Evolutionary conservation across 2,888 invertebrate genomes (phyloP).

Genomic region (Diplolepis rosae): DNA sequence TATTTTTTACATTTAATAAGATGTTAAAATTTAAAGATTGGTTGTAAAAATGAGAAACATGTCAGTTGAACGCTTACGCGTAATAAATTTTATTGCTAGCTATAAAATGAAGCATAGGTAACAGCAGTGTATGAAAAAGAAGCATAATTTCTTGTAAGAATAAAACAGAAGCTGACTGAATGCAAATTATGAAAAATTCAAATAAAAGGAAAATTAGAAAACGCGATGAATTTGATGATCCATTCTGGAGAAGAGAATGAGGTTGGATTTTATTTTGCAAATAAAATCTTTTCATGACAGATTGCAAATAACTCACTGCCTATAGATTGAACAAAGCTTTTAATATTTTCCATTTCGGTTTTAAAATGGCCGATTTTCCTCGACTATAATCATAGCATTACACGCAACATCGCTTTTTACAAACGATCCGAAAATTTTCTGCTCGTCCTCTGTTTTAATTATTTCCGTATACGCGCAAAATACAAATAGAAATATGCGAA

Average conservation of each 20-base stretch:
- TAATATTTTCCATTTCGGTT: slow-evolving; percentile 12
- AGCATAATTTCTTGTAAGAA: too few species aligned
- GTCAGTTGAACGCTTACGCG: too few species aligned
- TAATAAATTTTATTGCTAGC: too few species aligned
- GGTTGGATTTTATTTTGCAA: not conserved
- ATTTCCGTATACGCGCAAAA: slow-evolving; percentile 1
- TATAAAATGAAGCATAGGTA: too few species aligned
- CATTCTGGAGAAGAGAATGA: slow-evolving; percentile 1
- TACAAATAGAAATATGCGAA: not conserved
- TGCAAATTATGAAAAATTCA: not conserved
- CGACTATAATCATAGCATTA: slow-evolving; percentile 16
- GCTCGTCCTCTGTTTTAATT: not conserved
- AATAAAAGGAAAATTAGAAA: not conserved
- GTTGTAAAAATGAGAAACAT: too few species aligned
- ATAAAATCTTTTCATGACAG: slow-evolving; percentile 22
- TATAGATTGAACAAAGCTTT: slow-evolving; percentile 20
- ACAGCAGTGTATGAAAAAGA: too few species aligned
- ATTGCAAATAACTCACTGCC: not conserved
- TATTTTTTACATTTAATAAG: too few species aligned
- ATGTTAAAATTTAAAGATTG: too few species aligned
- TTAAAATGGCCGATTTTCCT: slow-evolving; percentile 8
- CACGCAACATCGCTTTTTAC: slow-evolving; percentile 13
- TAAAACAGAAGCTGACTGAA: not conserved
- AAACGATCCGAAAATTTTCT: slow-evolving; percentile 5
- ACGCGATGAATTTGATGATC: not conserved